Evolutionary conservation across 2,888 invertebrate species (phyloP).

Genomic region (Campopleginae sp.): DNA sequence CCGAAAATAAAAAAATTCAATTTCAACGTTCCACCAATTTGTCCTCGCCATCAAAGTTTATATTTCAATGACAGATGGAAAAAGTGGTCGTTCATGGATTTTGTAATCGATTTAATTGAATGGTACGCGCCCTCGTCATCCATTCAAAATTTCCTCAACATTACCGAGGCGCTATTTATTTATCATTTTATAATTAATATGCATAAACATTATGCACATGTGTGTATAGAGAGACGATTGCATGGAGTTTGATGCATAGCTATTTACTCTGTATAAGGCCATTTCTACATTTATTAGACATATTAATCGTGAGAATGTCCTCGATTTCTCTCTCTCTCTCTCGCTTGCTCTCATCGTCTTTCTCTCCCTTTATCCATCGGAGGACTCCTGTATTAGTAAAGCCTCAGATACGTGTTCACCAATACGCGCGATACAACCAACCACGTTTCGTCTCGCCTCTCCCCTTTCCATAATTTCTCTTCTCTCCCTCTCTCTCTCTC

Average conservation of each 20-base stretch:
- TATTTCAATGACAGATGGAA: neutral
- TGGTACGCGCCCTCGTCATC: too few species aligned
- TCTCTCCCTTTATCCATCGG: constrained; percentile 13
- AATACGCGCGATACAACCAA: constrained; percentile 32
- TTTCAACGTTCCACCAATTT: neutral
- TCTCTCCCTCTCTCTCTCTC: constrained; percentile 69
- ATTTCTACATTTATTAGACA: constrained; percentile 49
- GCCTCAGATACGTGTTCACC: constrained; percentile 25
- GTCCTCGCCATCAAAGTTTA: neutral
- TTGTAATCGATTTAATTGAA: too few species aligned
- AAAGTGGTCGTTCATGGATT: too few species aligned
- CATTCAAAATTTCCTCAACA: neutral
- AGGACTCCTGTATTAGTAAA: constrained; percentile 28
- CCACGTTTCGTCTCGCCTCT: constrained; percentile 30
- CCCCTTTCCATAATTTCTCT: constrained; percentile 64
- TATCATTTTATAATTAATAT: neutral
- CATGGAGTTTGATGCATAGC: constrained; percentile 2
- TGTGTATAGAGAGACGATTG: constrained; percentile 3
- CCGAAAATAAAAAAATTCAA: too few species aligned
- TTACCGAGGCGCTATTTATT: neutral
- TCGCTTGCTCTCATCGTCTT: neutral
- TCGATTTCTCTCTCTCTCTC: constrained; percentile 28
- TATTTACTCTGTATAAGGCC: constrained; percentile 1
- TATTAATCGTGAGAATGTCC: constrained; percentile 47
- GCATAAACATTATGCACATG: neutral